Conservation (phyloP, 2,797 vertebrate genomes). For the Ctenosaura bakeri region DNA sequence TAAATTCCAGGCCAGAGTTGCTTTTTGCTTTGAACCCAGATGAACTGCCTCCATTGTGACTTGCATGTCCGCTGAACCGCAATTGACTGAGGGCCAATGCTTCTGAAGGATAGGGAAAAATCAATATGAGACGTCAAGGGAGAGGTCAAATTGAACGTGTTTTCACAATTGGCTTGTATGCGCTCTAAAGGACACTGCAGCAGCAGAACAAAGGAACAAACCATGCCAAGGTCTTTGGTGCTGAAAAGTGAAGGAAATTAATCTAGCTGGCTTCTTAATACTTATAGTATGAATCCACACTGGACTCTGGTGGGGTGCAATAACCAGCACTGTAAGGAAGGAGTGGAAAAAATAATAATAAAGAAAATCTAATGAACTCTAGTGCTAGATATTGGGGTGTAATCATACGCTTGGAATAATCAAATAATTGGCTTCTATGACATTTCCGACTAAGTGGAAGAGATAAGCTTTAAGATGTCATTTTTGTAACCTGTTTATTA, state of each 20-base stretch:
- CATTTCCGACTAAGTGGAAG: conserved; percentile 12
- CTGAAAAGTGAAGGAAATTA: conserved; percentile 58
- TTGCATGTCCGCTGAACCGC: conserved; percentile 60
- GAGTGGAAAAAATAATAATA: background rate
- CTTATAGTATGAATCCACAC: conserved; percentile 13
- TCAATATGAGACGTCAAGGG: conserved; percentile 77
- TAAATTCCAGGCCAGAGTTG: conserved; percentile 69
- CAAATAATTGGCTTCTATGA: conserved; percentile 36
- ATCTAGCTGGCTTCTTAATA: conserved; percentile 55
- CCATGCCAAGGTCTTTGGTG: background rate
- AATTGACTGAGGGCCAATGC: conserved; percentile 52
- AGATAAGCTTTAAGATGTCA: conserved; percentile 9
- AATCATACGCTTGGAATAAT: conserved; percentile 21
- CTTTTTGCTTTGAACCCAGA: conserved; percentile 78
- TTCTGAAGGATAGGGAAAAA: conserved; percentile 70
- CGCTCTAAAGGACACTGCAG: rapidly evolving
- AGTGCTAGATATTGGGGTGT: background rate
- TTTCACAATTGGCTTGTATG: conserved; percentile 1
- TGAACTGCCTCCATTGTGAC: conserved; percentile 73
- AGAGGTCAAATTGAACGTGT: conserved; percentile 71
- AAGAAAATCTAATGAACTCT: conserved; percentile 1
- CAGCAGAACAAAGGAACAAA: conserved; percentile 62
- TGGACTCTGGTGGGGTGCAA: background rate
- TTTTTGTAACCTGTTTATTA: background rate
- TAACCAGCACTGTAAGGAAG: background rate